phyloP scores from a whole-genome alignment of 2,797 vertebrate genomes.

The Nannoperca australis region DNA sequence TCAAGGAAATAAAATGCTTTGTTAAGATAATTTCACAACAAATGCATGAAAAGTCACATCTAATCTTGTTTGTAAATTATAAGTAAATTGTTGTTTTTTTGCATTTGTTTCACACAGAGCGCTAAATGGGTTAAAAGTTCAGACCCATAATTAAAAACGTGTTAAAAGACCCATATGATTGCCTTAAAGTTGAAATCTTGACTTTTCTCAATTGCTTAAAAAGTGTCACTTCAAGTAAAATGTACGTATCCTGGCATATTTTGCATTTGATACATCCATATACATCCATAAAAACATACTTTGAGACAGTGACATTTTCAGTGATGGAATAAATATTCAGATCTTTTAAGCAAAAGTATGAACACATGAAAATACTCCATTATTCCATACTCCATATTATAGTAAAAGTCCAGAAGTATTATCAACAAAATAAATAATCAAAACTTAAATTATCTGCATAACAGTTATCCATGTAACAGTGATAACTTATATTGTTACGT shows the following conservation, averaged over 20 bases:
- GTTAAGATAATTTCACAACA: conserved; percentile 13
- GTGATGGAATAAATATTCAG: not conserved
- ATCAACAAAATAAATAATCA: not conserved
- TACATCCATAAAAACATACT: conserved; percentile 5
- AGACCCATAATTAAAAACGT: conserved; percentile 22
- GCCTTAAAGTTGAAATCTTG: not conserved
- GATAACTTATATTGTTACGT: not conserved
- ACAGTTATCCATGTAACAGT: not conserved
- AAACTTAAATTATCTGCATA: not conserved
- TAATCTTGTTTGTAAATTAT: conserved; percentile 17
- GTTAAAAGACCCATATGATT: not conserved
- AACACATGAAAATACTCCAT: not conserved
- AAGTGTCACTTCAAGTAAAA: not conserved
- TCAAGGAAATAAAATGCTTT: conserved; percentile 32
- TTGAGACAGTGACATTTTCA: not conserved
- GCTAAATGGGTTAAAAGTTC: conserved; percentile 1
- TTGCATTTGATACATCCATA: conserved; percentile 2
- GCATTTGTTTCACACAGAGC: conserved; percentile 2
- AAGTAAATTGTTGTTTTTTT: conserved; percentile 5
- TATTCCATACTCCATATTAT: too few relatives aligned
- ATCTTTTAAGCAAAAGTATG: not conserved
- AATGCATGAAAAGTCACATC: not conserved
- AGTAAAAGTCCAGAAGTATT: not conserved
- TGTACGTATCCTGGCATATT: not conserved
- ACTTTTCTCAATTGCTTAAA: not conserved